phyloP scores from a whole-genome alignment of 2,113 vertebrate genomes.

The Actenoides hombroni region DNA sequence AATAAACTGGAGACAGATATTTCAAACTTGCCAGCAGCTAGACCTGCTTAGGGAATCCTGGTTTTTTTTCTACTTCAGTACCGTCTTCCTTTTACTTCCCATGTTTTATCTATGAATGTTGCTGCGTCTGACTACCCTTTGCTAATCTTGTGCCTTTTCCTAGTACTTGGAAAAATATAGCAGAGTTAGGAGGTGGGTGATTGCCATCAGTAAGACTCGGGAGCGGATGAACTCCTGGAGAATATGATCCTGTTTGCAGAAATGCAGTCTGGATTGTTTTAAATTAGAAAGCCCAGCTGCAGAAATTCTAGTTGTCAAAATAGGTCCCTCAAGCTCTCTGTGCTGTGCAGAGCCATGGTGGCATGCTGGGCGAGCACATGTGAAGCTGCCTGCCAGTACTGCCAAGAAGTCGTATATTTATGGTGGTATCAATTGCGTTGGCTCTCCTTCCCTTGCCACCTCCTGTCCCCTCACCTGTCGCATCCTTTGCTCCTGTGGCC shows the following conservation, averaged over 20 bases:
- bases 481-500: background rate
- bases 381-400: background rate
- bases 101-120: background rate
- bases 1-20: background rate
- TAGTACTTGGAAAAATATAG: background rate
- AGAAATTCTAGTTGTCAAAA: background rate
- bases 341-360: background rate
- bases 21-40: background rate
- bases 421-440: background rate
- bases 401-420: background rate
- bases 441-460: background rate
- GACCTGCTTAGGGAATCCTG: background rate
- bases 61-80: background rate
- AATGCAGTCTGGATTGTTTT: background rate
- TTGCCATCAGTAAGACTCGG: background rate
- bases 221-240: background rate
- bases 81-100: background rate
- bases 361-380: background rate
- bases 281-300: background rate
- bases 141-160: background rate
- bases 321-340: rapidly evolving
- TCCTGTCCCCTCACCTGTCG: background rate
- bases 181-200: background rate
- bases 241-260: background rate
- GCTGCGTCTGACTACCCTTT: background rate